Percentiles rank a stretch among this genome's conserved stretches.
These are phyloP conservation scores for Uria aalge DNA, from an alignment of 2,113 vertebrate species.

Conservation along the genomic window DNA sequence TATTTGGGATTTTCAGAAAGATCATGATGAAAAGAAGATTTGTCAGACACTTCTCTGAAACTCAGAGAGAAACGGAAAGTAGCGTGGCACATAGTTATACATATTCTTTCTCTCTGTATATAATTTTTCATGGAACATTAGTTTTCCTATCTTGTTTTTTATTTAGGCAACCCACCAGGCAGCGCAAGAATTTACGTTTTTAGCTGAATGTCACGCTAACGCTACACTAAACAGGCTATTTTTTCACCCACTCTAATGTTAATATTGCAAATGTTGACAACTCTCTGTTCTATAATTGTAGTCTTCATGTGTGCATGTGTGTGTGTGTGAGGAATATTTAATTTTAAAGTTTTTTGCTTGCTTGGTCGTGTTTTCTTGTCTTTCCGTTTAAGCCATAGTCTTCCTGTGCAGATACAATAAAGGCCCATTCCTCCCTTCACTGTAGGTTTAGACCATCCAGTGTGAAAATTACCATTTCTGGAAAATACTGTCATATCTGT, in stretches of 20 bases:
- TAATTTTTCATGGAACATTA: neutral
- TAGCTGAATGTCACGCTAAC: neutral
- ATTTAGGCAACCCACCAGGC: neutral
- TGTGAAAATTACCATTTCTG: neutral
- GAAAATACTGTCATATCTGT: neutral
- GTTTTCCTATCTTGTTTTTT: neutral
- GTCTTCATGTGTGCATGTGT: neutral
- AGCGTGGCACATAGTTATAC: neutral
- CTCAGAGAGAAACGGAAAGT: neutral
- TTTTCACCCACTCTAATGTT: neutral
- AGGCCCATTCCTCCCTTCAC: neutral
- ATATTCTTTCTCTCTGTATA: neutral
- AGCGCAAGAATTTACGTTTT: neutral
- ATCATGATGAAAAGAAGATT: neutral
- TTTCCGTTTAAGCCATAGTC: neutral
- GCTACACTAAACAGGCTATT: neutral
- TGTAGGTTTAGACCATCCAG: neutral
- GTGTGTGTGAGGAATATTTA: neutral
- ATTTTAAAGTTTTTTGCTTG: neutral
- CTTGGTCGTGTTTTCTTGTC: fast-evolving
- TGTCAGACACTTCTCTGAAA: neutral
- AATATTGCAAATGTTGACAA: neutral
- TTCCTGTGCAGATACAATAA: neutral
- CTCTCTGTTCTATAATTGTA: neutral
- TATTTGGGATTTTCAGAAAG: neutral